Evolutionary conservation across 37 sponge, comb jelly and placozoan genomes (phyloP).

Genomic region (Ianthella basta): DNA sequence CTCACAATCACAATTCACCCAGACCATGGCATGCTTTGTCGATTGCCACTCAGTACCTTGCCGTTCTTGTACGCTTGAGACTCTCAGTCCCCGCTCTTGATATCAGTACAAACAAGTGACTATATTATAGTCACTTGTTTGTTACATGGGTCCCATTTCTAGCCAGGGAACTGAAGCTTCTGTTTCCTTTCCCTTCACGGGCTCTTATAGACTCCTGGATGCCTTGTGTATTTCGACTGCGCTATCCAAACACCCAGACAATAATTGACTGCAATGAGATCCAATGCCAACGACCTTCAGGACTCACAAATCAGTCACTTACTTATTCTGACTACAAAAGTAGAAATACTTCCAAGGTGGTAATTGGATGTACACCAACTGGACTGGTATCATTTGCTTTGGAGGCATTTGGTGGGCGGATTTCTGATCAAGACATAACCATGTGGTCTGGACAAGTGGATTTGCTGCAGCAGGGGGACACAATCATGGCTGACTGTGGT

Average conservation of each 20-base stretch:
- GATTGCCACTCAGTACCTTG: constrained; percentile 15
- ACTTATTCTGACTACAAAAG: constrained; percentile 31
- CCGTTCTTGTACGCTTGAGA: constrained; percentile 37
- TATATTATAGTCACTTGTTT: constrained; percentile 27
- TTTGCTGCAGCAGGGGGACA: neutral
- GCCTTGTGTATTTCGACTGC: constrained; percentile 11
- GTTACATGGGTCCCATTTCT: constrained; percentile 34
- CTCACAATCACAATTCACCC: neutral
- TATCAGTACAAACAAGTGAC: neutral
- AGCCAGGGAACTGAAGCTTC: constrained; percentile 32
- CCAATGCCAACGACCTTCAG: constrained; percentile 26
- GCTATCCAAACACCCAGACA: constrained; percentile 18
- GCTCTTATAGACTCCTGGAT: constrained; percentile 19
- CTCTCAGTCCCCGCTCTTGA: neutral
- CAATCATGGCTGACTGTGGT: neutral
- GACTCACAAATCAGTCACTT: constrained; percentile 9
- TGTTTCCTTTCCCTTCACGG: constrained; percentile 44
- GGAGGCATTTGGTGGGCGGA: neutral
- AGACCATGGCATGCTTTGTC: neutral
- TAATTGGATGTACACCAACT: neutral
- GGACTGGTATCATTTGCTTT: neutral
- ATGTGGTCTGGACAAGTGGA: constrained; percentile 3
- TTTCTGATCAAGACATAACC: constrained; percentile 23
- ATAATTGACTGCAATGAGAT: constrained; percentile 45
- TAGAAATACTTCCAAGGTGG: neutral